These are phyloP conservation scores for Leucoraja erinaceus DNA, from an alignment of 2,113 vertebrate species.

Conservation along the genomic window DNA sequence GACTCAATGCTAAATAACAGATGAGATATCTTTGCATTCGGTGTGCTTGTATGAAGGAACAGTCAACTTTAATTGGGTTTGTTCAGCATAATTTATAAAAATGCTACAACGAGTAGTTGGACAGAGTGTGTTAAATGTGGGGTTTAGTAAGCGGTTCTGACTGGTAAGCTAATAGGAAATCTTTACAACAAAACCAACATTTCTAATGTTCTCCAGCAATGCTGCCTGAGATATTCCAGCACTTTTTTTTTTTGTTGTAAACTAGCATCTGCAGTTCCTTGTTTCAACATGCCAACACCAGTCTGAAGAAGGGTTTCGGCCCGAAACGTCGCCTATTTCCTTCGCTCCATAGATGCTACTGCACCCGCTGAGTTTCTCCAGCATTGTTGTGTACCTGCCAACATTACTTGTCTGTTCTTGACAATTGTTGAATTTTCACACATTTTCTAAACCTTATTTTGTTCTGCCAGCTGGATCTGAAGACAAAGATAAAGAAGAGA, in stretches of 20 bases:
- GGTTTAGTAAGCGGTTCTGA: background rate
- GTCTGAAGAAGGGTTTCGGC: no score
- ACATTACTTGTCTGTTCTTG: background rate
- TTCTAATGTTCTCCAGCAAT: no score
- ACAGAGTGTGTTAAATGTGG: background rate
- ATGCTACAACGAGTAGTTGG: no score
- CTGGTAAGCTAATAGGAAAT: background rate
- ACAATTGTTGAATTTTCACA: background rate
- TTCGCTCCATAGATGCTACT: no score
- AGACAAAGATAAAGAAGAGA: conserved; percentile 77
- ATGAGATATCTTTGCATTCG: background rate
- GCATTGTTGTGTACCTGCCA: no score
- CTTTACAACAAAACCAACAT: background rate
- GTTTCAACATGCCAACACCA: background rate
- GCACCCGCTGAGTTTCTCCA: no score
- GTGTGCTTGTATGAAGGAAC: background rate
- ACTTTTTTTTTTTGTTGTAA: no score
- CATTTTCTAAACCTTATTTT: background rate
- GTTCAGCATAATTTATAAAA: background rate
- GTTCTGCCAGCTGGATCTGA: conserved; percentile 44
- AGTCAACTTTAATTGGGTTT: background rate
- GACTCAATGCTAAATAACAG: background rate
- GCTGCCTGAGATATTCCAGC: no score
- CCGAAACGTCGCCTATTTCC: no score
- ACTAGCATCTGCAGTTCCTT: no score